Evolutionary conservation across 1,140 invertebrate genomes (phyloP), one percentile per base, ranked within the genome.

Genomic region (Rhynchophorus ferrugineus): DNA sequence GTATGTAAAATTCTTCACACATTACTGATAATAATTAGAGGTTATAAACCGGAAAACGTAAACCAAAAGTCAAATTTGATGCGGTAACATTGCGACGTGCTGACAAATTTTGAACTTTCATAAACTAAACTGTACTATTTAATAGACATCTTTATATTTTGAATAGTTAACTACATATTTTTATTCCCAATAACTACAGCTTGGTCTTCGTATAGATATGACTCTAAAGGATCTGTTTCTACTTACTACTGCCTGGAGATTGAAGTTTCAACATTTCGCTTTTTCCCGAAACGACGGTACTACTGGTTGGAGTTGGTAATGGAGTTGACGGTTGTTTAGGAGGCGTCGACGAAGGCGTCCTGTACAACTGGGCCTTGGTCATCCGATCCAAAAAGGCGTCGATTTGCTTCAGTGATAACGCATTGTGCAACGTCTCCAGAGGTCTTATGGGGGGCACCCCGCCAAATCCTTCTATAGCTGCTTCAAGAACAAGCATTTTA

Each of bases 391-490:
- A 71, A 68, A 95, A 97, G 3, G 73, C 73, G 66, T 95, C 92
- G 57, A 98, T 70, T 67, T 97, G 90, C 29, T 84, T 81, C 56
- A 96, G 74, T 19, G 92, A 96, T 52, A 98, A 71, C 20, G 92
- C 89, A 73, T 98, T 97, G 73, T 98, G 94, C 22, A 98, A 73
- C 2, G 95, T 98, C 73, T 98, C 94, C 63, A 98, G 68, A 1
- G 94, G 92, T 39, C 92, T 80, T 57, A 98, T 93, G 1, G 90
- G 84, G 29, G 94, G 94, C 37, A 96, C 92, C 59, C 91, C 87
- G 19, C 86, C 87, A 67, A 87, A 89, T 33, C 86, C 88, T 71
- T 88, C 85, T 61, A 88, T 80, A 33, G 79, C 83, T 82, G 61
- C 20, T 18, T 17, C n/a, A n/a, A 41, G 3, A 37, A n/a, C 9